Evolutionary conservation across 1,140 invertebrate genomes (phyloP).

Genomic region (Drosophila nannoptera): DNA sequence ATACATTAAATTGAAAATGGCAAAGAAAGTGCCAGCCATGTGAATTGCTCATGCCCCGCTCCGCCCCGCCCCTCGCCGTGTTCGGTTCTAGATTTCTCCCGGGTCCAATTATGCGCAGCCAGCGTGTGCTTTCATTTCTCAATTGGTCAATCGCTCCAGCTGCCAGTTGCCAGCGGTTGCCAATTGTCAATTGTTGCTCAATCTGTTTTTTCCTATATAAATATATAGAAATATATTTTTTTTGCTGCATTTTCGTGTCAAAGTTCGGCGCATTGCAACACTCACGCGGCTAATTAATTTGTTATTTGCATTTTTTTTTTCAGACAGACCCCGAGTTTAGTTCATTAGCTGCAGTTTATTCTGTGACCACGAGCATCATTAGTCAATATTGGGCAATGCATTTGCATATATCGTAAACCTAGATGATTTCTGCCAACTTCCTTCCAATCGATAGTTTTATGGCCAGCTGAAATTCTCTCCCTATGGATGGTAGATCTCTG

Average conservation of each 20-base stretch:
- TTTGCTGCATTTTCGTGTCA: constrained; percentile 51
- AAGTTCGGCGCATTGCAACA: constrained; percentile 42
- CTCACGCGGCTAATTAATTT: constrained; percentile 58
- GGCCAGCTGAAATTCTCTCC: no score
- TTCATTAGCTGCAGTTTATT: constrained; percentile 31
- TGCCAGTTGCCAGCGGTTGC: background rate
- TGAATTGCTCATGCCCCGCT: constrained; percentile 38
- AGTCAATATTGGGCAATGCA: constrained; percentile 38
- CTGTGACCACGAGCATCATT: constrained; percentile 35
- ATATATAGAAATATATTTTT: background rate
- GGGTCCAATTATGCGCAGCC: constrained; percentile 55
- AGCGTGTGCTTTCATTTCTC: constrained; percentile 56
- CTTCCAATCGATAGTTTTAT: no score
- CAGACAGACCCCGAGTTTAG: constrained; percentile 15
- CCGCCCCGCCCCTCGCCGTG: constrained; percentile 3
- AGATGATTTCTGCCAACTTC: no score
- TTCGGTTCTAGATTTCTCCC: constrained; percentile 73
- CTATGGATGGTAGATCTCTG: no score
- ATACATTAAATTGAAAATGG: constrained; percentile 70
- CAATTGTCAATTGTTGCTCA: constrained; percentile 49
- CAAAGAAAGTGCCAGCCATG: constrained; percentile 63
- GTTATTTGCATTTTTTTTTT: constrained; percentile 1
- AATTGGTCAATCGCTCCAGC: constrained; percentile 40
- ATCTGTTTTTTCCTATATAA: constrained; percentile 18
- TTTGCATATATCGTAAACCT: background rate